These are phyloP conservation scores for Drosophila anceps DNA, from an alignment of 2,888 invertebrate species.

Conservation along the genomic window DNA sequence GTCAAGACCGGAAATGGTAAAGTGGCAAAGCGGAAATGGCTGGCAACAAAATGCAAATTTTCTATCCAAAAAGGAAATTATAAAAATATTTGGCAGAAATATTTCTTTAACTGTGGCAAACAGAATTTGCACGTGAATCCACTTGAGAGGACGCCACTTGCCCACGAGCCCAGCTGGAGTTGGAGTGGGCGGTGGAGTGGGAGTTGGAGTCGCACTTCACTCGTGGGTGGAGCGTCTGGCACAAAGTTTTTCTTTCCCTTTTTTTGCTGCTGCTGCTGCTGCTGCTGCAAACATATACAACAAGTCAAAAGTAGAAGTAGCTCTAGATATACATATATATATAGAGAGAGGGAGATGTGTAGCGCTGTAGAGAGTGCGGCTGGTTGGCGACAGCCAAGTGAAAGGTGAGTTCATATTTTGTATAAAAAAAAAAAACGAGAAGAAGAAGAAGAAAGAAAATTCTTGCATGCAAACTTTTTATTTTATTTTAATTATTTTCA, in stretches of 20 bases:
- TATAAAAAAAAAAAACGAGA: neutral
- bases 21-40: constrained; percentile 74
- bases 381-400: constrained; percentile 23
- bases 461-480: constrained; percentile 36
- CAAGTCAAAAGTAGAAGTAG: constrained; percentile 54
- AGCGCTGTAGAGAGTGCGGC: neutral
- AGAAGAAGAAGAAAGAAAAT: neutral
- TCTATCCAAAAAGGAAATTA: constrained; percentile 45
- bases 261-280: constrained; percentile 6
- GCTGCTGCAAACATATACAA: constrained; percentile 25
- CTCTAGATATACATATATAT: constrained; percentile 23
- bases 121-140: constrained; percentile 70
- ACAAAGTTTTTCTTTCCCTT: constrained; percentile 43
- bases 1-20: constrained; percentile 72
- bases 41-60: constrained; percentile 66
- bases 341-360: neutral
- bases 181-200: neutral
- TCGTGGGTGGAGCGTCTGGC: constrained; percentile 61
- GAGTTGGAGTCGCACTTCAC: constrained; percentile 34
- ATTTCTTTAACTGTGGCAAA: constrained; percentile 35
- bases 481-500: constrained; percentile 60
- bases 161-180: neutral
- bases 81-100: constrained; percentile 32
- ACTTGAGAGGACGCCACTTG: constrained; percentile 62
- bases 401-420: constrained; percentile 16